A percentile compares a stretch with the other conserved stretches of the same genome.
Conservation (phyloP, 1,140 invertebrate species). For the Leguminivora glycinivorella region DNA sequence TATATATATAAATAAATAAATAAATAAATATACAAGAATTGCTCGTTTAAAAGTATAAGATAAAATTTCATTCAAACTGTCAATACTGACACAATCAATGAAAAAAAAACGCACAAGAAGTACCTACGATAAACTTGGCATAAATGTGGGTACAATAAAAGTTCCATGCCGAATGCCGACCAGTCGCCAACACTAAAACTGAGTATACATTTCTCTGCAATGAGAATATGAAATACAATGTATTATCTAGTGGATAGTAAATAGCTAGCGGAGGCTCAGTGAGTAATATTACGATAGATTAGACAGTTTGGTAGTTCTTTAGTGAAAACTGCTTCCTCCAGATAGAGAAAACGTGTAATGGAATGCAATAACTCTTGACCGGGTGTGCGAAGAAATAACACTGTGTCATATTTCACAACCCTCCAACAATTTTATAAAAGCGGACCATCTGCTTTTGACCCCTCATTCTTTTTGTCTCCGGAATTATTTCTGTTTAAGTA, state of each 20-base stretch:
- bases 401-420: conserved; percentile 78
- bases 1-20: too few relatives aligned
- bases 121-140: too few relatives aligned
- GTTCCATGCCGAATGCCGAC: too few relatives aligned
- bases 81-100: too few relatives aligned
- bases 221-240: too few relatives aligned
- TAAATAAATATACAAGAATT: too few relatives aligned
- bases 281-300: conserved; percentile 49
- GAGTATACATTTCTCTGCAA: too few relatives aligned
- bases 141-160: too few relatives aligned
- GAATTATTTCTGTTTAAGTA: conserved; percentile 74
- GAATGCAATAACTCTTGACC: conserved; percentile 79
- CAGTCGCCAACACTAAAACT: too few relatives aligned
- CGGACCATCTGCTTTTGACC: conserved; percentile 78
- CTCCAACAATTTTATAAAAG: conserved; percentile 79
- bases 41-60: too few relatives aligned
- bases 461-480: conserved; percentile 76
- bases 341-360: conserved; percentile 78
- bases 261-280: background rate
- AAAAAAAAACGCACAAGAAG: too few relatives aligned
- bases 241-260: conserved; percentile 7
- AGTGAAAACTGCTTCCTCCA: conserved; percentile 78
- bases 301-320: conserved; percentile 74
- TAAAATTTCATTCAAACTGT: too few relatives aligned
- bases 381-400: conserved; percentile 79